These are phyloP conservation scores for Atherinosoma microstoma DNA, from an alignment of 2,797 vertebrate genomes.

Conservation along the genomic window DNA sequence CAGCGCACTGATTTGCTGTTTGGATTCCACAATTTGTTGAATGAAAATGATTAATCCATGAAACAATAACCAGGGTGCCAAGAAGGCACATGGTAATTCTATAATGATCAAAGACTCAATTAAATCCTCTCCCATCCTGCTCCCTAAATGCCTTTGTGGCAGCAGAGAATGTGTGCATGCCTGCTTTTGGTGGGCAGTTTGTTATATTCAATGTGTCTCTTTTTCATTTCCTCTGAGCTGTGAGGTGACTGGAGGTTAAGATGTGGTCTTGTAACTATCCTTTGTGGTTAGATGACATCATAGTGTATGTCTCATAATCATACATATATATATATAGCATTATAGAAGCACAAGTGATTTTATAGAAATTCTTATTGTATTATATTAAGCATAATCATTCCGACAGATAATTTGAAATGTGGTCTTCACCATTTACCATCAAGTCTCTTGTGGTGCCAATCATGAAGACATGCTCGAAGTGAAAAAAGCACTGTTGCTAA, in stretches of 20 bases:
- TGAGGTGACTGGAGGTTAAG: conserved; percentile 53
- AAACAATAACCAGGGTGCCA: conserved; percentile 80
- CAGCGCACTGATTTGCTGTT: conserved; percentile 69
- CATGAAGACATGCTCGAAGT: conserved; percentile 11
- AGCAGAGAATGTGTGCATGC: conserved; percentile 41
- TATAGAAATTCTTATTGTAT: conserved; percentile 48
- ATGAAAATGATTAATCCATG: conserved; percentile 80
- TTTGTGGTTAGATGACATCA: conserved; percentile 58
- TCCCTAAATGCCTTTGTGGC: conserved; percentile 69
- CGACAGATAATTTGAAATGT: conserved; percentile 29
- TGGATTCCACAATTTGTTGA: conserved; percentile 78
- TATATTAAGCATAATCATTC: conserved; percentile 29
- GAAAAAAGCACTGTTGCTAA: conserved; percentile 29
- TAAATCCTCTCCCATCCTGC: conserved; percentile 76
- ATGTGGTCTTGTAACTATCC: conserved; percentile 50
- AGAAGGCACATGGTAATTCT: conserved; percentile 77
- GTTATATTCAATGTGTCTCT: conserved; percentile 22
- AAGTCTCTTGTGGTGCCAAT: conserved; percentile 5
- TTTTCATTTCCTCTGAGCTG: conserved; percentile 21
- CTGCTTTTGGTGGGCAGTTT: conserved; percentile 41
- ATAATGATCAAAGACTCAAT: conserved; percentile 81
- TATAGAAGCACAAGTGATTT: conserved; percentile 30
- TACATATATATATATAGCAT: conserved; percentile 8
- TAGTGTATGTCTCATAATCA: conserved; percentile 40
- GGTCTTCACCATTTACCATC: conserved; percentile 26